Conservation (phyloP, 2,113 vertebrate species). For the mouse (Mus musculus) region DNA sequence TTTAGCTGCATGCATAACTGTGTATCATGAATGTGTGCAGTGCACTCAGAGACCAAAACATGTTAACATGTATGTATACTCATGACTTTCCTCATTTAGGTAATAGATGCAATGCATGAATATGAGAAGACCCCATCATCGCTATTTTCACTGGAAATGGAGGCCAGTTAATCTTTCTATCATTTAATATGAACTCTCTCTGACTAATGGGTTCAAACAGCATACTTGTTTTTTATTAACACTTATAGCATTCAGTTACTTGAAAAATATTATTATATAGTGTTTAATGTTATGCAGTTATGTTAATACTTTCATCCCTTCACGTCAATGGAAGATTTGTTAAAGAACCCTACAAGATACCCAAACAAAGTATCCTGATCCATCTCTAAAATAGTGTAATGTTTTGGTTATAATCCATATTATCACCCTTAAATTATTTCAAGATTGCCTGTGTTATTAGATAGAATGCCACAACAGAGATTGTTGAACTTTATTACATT, state of each 20-base stretch:
- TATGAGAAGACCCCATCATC: conserved; percentile 36
- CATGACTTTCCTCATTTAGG: background rate
- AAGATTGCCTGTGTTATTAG: background rate
- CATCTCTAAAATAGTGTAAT: background rate
- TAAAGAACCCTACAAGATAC: background rate
- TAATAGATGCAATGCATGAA: background rate
- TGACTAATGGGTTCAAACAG: conserved; percentile 77
- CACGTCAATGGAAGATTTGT: fast-evolving
- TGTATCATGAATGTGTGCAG: background rate
- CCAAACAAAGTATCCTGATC: background rate
- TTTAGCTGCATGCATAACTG: background rate
- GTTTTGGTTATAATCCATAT: background rate
- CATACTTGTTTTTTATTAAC: background rate
- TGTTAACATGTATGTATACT: background rate
- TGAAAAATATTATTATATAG: background rate
- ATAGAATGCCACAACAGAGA: background rate
- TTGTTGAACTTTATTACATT: background rate
- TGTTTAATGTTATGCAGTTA: background rate
- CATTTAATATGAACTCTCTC: conserved; percentile 53
- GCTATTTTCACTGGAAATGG: conserved; percentile 49
- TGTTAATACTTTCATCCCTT: background rate
- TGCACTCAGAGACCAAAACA: background rate
- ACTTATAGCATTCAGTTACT: background rate
- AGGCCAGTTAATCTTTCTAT: conserved; percentile 63
- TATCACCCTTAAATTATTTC: background rate